A percentile compares a stretch with the other conserved stretches of the same genome.
phyloP scores from a whole-genome alignment of 2,888 invertebrate species.

The Rotaria socialis region DNA sequence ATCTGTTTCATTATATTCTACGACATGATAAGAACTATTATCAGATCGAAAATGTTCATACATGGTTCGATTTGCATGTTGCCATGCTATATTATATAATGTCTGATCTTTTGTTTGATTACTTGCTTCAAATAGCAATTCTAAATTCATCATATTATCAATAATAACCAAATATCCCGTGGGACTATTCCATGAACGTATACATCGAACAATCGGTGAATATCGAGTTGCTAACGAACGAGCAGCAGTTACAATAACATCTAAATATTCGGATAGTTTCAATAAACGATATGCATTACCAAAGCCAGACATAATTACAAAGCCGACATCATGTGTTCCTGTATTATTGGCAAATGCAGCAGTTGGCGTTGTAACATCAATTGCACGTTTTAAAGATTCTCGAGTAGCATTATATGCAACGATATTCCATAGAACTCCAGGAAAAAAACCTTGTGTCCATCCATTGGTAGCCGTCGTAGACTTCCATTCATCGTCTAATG shows the following conservation, averaged over 20 bases:
- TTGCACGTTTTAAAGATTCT: background rate
- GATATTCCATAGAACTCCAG: background rate
- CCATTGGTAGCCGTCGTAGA: background rate
- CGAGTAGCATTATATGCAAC: background rate
- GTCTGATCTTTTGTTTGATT: background rate
- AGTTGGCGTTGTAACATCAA: background rate
- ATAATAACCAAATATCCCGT: constrained; percentile 15
- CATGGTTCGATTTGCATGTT: constrained; percentile 27
- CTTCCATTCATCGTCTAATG: background rate
- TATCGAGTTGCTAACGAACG: background rate
- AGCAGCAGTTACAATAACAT: background rate
- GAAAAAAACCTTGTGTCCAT: constrained; percentile 12
- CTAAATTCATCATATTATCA: constrained; percentile 36
- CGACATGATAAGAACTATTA: constrained; percentile 23
- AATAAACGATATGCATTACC: constrained; percentile 24
- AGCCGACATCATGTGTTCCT: background rate
- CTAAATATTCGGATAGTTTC: background rate
- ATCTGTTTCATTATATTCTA: constrained; percentile 34
- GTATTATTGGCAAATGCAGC: background rate
- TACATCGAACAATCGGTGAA: constrained; percentile 14
- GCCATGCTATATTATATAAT: background rate
- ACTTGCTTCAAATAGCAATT: constrained; percentile 32
- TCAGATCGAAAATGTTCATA: constrained; percentile 20
- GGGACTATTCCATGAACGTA: background rate
- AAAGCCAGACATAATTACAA: constrained; percentile 7